A percentile compares a stretch with the other conserved stretches of the same genome.
phyloP scores from a whole-genome alignment of 2,888 invertebrate species.

The Diarsia dahlii region DNA sequence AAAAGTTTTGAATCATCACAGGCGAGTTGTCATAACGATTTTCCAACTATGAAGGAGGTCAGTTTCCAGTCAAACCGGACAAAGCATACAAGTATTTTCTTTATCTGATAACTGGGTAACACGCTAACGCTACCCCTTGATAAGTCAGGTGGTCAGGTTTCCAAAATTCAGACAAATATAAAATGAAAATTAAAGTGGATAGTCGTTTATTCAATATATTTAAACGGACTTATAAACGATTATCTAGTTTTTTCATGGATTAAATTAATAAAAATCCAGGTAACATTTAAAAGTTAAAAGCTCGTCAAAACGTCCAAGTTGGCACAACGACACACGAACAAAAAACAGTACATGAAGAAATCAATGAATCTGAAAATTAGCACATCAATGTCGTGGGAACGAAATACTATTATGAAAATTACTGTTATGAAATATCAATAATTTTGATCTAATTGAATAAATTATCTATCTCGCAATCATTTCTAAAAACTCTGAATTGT shows the following conservation, averaged over 20 bases:
- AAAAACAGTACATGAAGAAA: constrained; percentile 4
- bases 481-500: neutral
- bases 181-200: neutral
- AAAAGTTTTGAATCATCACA: constrained; percentile 1
- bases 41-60: too few relatives aligned
- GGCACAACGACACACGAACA: neutral
- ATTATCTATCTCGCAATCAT: neutral
- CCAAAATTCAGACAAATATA: neutral
- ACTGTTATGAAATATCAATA: neutral
- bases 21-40: neutral
- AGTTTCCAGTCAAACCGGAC: neutral
- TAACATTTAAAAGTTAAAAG: neutral
- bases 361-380: constrained; percentile 5
- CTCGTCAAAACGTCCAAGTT: neutral
- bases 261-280: too few relatives aligned
- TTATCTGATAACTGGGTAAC: neutral
- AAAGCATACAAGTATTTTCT: neutral
- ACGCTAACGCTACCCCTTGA: neutral
- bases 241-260: neutral
- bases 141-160: neutral
- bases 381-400: constrained; percentile 9
- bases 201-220: neutral
- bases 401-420: neutral
- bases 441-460: too few relatives aligned
- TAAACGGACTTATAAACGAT: neutral